Conservation (phyloP, 2,888 invertebrate genomes). For the Drosophila stalkeri region DNA sequence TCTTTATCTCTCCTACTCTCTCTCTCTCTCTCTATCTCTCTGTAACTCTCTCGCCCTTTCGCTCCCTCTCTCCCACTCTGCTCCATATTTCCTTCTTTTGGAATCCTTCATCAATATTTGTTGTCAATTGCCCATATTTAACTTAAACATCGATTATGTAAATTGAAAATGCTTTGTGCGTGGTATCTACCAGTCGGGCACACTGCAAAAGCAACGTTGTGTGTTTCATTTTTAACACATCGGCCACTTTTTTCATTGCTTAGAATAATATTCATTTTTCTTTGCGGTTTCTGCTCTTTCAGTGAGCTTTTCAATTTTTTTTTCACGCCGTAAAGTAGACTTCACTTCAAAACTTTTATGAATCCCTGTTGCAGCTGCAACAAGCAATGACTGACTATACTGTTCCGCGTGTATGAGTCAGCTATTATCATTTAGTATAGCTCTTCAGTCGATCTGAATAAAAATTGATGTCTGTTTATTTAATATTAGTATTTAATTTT, state of each 20-base stretch:
- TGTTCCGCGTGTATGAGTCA: not conserved
- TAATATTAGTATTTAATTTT: no score
- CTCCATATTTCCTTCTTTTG: no score
- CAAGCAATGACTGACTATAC: not conserved
- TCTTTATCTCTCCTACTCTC: no score
- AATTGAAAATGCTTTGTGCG: no score
- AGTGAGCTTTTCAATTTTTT: not conserved
- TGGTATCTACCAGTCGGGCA: not conserved
- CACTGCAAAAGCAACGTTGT: not conserved
- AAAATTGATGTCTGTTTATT: no score
- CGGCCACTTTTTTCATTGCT: not conserved
- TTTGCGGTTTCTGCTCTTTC: not conserved
- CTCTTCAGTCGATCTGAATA: no score
- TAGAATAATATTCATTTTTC: not conserved
- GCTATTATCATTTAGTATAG: not conserved
- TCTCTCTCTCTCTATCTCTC: not conserved
- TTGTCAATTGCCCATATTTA: not conserved
- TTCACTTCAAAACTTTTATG: not conserved
- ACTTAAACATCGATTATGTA: not conserved
- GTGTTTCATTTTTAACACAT: not conserved
- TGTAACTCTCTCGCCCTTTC: not conserved
- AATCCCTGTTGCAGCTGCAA: not conserved
- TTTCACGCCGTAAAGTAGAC: not conserved
- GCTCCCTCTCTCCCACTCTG: not conserved
- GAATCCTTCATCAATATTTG: no score